phyloP scores from a whole-genome alignment of 2,113 vertebrate species.

The Triplophysa rosa region DNA sequence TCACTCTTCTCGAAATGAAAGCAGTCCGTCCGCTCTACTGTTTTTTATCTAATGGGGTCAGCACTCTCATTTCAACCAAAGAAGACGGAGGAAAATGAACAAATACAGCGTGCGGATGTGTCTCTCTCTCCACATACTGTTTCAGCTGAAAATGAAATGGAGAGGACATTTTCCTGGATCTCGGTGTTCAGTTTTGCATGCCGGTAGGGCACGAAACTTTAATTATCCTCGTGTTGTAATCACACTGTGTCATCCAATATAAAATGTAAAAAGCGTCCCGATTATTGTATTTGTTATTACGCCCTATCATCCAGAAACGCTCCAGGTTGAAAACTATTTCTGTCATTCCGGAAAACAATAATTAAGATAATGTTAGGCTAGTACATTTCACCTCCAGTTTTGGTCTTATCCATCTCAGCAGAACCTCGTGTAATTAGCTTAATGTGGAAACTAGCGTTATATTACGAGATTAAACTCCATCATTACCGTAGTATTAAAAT shows the following conservation, averaged over 20 bases:
- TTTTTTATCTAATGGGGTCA: slow-evolving; percentile 75
- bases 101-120: neutral
- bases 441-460: neutral
- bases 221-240: slow-evolving; percentile 37
- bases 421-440: slow-evolving; percentile 23
- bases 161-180: neutral
- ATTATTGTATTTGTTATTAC: slow-evolving; percentile 15
- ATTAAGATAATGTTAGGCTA: slow-evolving; percentile 29
- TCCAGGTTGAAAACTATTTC: slow-evolving; percentile 56
- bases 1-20: slow-evolving; percentile 68
- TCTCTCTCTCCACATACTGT: neutral
- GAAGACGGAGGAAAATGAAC: slow-evolving; percentile 32
- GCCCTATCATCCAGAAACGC: slow-evolving; percentile 28
- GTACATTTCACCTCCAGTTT: neutral
- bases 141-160: neutral
- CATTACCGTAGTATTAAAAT: slow-evolving; percentile 3
- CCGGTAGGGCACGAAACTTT: neutral
- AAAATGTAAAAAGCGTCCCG: neutral
- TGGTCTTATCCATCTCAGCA: neutral
- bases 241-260: slow-evolving; percentile 10
- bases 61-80: slow-evolving; percentile 72
- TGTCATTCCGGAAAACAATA: slow-evolving; percentile 34
- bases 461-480: neutral
- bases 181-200: neutral
- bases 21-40: slow-evolving; percentile 65